A percentile compares a stretch with the other conserved stretches of the same genome.
phyloP scores from a whole-genome alignment of 2,797 vertebrate genomes.

The Pelodytes ibericus region DNA sequence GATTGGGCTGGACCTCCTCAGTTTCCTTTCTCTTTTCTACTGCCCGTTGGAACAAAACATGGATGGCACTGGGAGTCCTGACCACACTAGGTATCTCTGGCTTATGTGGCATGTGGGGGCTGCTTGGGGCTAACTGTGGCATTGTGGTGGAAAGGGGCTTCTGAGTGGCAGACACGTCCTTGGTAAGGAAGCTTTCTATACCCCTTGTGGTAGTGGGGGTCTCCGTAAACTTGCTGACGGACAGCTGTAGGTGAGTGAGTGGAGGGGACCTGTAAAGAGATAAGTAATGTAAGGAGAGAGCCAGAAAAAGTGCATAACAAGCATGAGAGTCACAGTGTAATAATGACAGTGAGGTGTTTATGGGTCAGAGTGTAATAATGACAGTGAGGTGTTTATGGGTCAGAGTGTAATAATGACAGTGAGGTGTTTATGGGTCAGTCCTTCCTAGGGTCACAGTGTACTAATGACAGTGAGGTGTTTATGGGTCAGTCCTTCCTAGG shows the following conservation, averaged over 20 bases:
- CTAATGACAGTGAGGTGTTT: no score
- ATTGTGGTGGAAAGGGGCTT: conserved; percentile 47
- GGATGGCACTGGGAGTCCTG: conserved; percentile 70
- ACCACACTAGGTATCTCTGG: not conserved
- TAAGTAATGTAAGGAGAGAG: no score
- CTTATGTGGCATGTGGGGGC: conserved; percentile 38
- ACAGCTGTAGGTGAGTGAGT: conserved; percentile 82
- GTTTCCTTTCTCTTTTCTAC: conserved; percentile 69
- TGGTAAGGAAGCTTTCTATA: conserved; percentile 82
- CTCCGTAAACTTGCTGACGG: conserved; percentile 84
- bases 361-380: no score
- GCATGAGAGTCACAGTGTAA: no score
- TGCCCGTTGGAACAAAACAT: conserved; percentile 84
- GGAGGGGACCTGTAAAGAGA: conserved; percentile 84
- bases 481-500: no score
- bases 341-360: no score
- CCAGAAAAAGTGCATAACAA: no score
- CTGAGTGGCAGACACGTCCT: conserved; percentile 68
- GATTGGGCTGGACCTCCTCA: not conserved
- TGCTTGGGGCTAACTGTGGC: conserved; percentile 1
- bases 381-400: no score
- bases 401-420: no score
- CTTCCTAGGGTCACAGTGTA: no score
- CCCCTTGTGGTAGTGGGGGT: conserved; percentile 70
- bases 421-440: no score